Evolutionary conservation across 2,888 invertebrate genomes (phyloP), one percentile per base, ranked within the genome.

Genomic region (Sylvicola cinctus): DNA sequence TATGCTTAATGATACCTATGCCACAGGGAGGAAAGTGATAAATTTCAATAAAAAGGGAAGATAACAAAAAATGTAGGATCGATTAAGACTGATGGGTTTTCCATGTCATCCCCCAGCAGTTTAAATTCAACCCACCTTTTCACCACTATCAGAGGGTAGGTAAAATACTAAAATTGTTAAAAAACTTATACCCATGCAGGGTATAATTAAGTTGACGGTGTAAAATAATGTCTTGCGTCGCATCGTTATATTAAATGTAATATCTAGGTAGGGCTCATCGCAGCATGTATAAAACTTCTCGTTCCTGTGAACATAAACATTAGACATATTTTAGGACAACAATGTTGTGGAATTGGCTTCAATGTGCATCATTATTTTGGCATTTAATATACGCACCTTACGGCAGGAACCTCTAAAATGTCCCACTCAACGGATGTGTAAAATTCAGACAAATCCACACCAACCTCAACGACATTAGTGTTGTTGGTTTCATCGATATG

Each of bases 391-490:
- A n/a, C n/a, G n/a, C 54, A 81, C 83, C 85, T 77, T 44, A 85
- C 83, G 44, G 87, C 87, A 44, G 87, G 88, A 52, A 93, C 95
- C 64, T 88, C 87, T 41, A 96, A 66, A 49, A 96, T 90, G 62
- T 96, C 96, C 96, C 96, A 96, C 62, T 96, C 95, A 36, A 95
- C 95, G 41, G 90, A 90, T 71, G 84, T 87, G 65, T 96, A 96
- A 66, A 95, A 96, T 62, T 93, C 95, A 35, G 87, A 81, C 42
- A 96, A 70, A 61, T 96, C 96, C 39, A 96, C 91, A 35, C 95
- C 95, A 40, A 87, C 78, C 38, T 84, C 84, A 42, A 88, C 87
- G 46, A 84, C 68, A 57, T 84, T 84, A 57, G 85, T 84, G 46
- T 83, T 84, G 32, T 76, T 73, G 50, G 79, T 74, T 61, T 88